Evolutionary conservation across 2,888 invertebrate species (phyloP).

Genomic region (Rambutsinella grinnellia): DNA sequence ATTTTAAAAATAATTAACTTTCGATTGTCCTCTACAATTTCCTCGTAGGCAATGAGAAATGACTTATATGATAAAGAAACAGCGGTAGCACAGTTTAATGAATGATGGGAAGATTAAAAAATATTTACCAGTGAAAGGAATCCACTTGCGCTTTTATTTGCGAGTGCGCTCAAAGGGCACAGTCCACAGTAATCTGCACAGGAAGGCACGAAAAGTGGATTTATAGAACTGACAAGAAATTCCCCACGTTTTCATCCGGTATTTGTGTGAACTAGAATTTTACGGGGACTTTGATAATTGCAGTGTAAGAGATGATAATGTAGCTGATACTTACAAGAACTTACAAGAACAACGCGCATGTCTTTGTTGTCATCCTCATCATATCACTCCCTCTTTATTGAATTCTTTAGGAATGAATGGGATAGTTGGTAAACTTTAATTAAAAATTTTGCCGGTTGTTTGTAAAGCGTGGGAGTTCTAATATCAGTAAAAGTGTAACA

Average conservation of each 20-base stretch:
- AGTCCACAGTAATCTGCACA: background rate
- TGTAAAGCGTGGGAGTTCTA: background rate
- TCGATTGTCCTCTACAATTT: too few relatives aligned
- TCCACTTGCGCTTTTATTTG: too few relatives aligned
- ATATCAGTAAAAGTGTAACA: conserved; percentile 17
- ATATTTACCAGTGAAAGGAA: conserved; percentile 7
- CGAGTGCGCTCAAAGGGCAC: too few relatives aligned
- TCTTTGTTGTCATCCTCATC: too few relatives aligned
- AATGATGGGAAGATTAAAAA: conserved; percentile 1
- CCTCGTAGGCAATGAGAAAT: too few relatives aligned
- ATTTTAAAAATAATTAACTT: conserved; percentile 16
- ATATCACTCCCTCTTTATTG: too few relatives aligned
- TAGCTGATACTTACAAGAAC: too few relatives aligned
- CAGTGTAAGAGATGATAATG: too few relatives aligned
- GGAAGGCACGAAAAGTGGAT: conserved; percentile 17
- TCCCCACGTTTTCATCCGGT: background rate
- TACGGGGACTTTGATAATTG: background rate
- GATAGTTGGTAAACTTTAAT: too few relatives aligned
- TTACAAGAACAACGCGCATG: too few relatives aligned
- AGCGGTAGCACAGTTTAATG: background rate
- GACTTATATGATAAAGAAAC: background rate
- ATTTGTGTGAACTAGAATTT: background rate
- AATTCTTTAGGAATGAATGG: too few relatives aligned
- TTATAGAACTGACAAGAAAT: conserved; percentile 25
- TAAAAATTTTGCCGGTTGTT: too few relatives aligned